A percentile compares a stretch with the other conserved stretches of the same genome.
Conservation (phyloP, 2,113 vertebrate genomes). For the Peromyscus leucopus region DNA sequence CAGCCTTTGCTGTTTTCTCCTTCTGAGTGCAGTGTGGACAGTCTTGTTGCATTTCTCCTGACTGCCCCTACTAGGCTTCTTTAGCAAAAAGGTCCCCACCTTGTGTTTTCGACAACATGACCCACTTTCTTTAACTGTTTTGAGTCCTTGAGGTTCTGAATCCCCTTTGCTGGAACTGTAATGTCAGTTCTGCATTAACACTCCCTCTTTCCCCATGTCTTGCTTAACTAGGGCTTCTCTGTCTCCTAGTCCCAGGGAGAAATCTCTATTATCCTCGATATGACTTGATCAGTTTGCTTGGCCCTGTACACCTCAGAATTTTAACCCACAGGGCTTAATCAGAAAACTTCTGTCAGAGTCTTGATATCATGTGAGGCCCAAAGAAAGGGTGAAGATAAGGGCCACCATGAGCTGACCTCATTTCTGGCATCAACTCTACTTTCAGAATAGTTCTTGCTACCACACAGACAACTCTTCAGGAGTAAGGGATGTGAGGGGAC, state of each 20-base stretch:
- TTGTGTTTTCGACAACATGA: slow-evolving; percentile 53
- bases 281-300: neutral
- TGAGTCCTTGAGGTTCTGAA: neutral
- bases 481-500: neutral
- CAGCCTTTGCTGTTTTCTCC: neutral
- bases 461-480: neutral
- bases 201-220: neutral
- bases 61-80: neutral
- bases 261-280: neutral
- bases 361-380: neutral
- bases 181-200: slow-evolving; percentile 44
- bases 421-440: neutral
- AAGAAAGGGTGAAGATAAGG: neutral
- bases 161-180: slow-evolving; percentile 57
- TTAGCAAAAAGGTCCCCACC: neutral
- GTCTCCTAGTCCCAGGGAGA: neutral
- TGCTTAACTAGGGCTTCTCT: slow-evolving; percentile 33
- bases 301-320: neutral
- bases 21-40: neutral
- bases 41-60: neutral
- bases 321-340: neutral
- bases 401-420: neutral
- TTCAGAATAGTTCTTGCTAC: neutral
- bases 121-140: slow-evolving; percentile 70
- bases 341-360: neutral